These are phyloP conservation scores for Frankliniella fusca DNA, from an alignment of 2,888 invertebrate genomes.

Conservation along the genomic window DNA sequence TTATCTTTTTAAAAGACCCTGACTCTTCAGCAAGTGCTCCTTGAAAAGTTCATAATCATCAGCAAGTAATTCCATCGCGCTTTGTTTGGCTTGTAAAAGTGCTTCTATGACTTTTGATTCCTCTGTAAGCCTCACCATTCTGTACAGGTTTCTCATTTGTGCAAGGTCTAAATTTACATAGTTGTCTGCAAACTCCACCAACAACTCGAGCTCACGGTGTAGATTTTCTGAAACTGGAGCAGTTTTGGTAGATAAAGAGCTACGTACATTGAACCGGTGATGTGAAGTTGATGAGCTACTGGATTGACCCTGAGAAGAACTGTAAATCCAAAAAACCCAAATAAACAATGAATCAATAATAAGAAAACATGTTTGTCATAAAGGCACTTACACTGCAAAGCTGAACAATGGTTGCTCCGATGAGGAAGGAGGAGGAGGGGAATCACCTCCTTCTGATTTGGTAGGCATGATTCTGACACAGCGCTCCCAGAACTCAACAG, in stretches of 20 bases:
- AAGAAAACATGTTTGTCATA: no score
- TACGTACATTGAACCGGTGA: neutral
- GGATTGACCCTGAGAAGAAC: neutral
- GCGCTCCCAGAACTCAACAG: constrained; percentile 38
- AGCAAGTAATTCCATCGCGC: constrained; percentile 33
- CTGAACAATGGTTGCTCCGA: neutral
- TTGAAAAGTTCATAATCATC: constrained; percentile 37
- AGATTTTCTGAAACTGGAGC: neutral
- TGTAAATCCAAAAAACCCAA: neutral
- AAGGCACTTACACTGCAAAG: neutral
- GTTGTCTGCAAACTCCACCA: constrained; percentile 36
- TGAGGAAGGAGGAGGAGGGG: neutral
- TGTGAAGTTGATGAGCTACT: neutral
- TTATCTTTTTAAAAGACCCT: constrained; percentile 28
- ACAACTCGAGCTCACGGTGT: neutral
- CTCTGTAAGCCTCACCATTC: constrained; percentile 33
- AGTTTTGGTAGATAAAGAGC: neutral
- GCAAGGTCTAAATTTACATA: constrained; percentile 37
- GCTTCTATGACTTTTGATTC: constrained; percentile 33
- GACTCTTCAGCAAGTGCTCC: constrained; percentile 34
- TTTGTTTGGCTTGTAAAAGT: constrained; percentile 34
- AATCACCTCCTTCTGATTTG: constrained; percentile 4
- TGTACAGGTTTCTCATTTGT: constrained; percentile 34
- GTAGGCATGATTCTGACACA: constrained; percentile 29
- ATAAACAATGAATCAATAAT: no score